phyloP scores from a whole-genome alignment of 2,113 vertebrate species.

The Tyto alba region DNA sequence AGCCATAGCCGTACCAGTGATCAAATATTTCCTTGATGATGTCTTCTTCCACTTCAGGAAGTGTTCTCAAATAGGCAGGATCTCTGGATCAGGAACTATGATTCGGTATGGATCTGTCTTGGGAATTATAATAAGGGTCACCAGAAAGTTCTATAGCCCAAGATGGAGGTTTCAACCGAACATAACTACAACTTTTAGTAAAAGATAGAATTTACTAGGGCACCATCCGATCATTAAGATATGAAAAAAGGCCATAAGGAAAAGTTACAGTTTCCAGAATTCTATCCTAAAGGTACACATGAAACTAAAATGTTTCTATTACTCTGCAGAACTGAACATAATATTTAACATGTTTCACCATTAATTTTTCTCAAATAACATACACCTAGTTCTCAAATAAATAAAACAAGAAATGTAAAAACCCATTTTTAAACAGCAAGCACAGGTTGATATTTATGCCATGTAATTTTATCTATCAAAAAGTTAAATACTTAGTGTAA shows the following conservation, averaged over 20 bases:
- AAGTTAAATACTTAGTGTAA: background rate
- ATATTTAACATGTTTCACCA: background rate
- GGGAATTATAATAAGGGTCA: background rate
- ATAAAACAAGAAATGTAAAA: background rate
- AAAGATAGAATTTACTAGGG: background rate
- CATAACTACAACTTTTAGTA: background rate
- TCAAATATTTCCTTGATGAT: background rate
- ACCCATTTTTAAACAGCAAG: background rate
- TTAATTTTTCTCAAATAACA: background rate
- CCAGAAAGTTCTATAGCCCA: background rate
- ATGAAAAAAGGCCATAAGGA: background rate
- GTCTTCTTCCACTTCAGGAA: background rate
- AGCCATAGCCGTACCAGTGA: background rate
- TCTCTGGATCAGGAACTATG: background rate
- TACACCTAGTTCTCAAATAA: background rate
- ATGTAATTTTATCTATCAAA: background rate
- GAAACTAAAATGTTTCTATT: background rate
- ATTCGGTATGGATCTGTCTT: background rate
- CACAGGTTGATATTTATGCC: background rate
- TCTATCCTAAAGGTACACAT: background rate
- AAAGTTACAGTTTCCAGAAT: background rate
- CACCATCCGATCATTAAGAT: background rate
- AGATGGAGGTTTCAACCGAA: background rate
- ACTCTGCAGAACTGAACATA: background rate
- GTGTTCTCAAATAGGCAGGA: background rate